Evolutionary conservation across 2,113 vertebrate genomes (phyloP).

Genomic region (Pongo abelii): DNA sequence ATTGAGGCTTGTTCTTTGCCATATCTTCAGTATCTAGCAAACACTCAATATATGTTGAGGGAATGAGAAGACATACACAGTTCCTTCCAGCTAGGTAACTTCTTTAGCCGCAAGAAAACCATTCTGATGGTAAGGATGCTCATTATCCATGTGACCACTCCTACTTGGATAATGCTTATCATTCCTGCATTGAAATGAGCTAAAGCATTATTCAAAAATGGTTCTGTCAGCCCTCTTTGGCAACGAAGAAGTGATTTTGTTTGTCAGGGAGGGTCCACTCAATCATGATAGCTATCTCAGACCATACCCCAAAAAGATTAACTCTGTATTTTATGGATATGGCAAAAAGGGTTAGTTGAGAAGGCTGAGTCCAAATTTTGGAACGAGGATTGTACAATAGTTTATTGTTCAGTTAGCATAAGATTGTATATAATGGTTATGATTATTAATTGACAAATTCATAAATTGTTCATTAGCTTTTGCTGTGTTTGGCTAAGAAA

Average conservation of each 20-base stretch:
- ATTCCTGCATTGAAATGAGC: neutral
- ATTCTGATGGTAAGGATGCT: neutral
- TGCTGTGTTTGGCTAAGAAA: neutral
- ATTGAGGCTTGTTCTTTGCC: neutral
- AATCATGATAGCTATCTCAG: neutral
- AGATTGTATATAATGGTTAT: neutral
- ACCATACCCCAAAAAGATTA: neutral
- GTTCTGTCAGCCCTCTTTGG: neutral
- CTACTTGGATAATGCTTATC: neutral
- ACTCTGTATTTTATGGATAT: neutral
- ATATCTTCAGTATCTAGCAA: neutral
- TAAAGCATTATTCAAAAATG: neutral
- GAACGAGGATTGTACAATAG: neutral
- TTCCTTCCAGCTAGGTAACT: neutral
- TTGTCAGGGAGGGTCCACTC: neutral
- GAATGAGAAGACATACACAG: neutral
- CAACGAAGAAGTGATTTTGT: neutral
- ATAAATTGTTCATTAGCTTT: neutral
- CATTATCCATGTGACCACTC: neutral
- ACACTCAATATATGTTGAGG: neutral
- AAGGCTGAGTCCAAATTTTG: neutral
- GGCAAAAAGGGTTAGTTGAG: neutral
- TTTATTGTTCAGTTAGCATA: neutral
- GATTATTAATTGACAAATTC: neutral
- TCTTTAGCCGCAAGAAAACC: neutral